Percentiles rank a stretch among this genome's conserved stretches.
phyloP scores from a whole-genome alignment of 2,888 invertebrate species.

The Archaeoteleia sp. region DNA sequence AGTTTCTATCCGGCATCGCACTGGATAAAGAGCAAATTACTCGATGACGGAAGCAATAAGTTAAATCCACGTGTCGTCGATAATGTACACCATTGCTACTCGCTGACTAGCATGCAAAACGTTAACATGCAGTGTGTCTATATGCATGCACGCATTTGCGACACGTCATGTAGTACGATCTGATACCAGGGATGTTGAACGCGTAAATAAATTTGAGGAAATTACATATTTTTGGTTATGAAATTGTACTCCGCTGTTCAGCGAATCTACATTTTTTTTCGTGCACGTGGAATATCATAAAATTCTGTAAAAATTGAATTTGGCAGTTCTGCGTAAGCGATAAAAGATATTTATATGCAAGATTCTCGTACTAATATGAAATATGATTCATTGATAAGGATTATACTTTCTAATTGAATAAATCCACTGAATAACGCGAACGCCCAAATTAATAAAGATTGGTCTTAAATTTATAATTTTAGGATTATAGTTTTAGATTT shows the following conservation, averaged over 20 bases:
- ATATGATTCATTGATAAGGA: too few species aligned
- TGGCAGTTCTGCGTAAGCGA: too few species aligned
- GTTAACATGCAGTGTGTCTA: conserved; percentile 45
- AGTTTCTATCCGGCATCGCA: conserved; percentile 39
- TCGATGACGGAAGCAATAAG: conserved; percentile 60
- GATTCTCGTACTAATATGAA: too few species aligned
- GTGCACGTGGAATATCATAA: too few species aligned
- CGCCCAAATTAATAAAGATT: too few species aligned
- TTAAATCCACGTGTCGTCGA: conserved; percentile 55
- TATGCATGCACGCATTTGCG: conserved; percentile 30
- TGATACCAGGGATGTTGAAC: conserved; percentile 32
- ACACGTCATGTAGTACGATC: conserved; percentile 38
- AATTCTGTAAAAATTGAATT: too few species aligned
- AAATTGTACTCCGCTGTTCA: conserved; percentile 10
- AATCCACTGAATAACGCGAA: too few species aligned
- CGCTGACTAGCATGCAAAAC: conserved; percentile 43
- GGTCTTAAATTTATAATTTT: too few species aligned
- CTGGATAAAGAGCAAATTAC: conserved; percentile 60
- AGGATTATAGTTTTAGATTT: too few species aligned
- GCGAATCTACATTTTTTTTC: not conserved
- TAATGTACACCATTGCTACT: conserved; percentile 52
- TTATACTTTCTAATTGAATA: too few species aligned
- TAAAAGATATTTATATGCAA: too few species aligned
- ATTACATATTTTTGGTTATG: conserved; percentile 8
- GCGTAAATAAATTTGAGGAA: conserved; percentile 21